Evolutionary conservation across 1,140 invertebrate species (phyloP).

Genomic region (Aricia agestis): DNA sequence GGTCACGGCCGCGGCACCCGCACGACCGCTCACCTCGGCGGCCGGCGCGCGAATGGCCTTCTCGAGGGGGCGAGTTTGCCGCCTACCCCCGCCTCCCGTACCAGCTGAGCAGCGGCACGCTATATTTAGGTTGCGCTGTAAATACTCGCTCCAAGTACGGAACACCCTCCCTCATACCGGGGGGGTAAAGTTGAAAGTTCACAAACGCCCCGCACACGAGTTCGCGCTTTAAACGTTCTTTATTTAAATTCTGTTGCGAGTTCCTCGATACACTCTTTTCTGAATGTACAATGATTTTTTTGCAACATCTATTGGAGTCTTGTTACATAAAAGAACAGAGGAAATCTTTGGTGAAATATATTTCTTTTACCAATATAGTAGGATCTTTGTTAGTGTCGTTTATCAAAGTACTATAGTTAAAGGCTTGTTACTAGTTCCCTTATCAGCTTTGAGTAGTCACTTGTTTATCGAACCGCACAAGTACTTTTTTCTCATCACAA

Average conservation of each 20-base stretch:
- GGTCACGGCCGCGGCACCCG: constrained; percentile 59
- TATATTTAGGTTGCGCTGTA: constrained; percentile 75
- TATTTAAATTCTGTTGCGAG: constrained; percentile 72
- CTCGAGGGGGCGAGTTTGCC: constrained; percentile 57
- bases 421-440: no score
- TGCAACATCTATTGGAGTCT: background rate
- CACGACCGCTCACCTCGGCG: constrained; percentile 55
- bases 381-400: no score
- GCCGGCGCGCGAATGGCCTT: constrained; percentile 60
- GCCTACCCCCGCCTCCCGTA: constrained; percentile 46
- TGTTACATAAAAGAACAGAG: background rate
- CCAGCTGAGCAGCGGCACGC: constrained; percentile 72
- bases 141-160: constrained; percentile 73
- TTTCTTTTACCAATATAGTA: background rate
- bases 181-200: constrained; percentile 72
- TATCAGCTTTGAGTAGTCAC: no score
- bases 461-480: no score
- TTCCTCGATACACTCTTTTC: constrained; percentile 57
- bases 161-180: constrained; percentile 39
- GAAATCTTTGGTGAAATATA: background rate
- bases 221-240: constrained; percentile 68
- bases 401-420: no score
- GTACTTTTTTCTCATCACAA: background rate
- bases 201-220: constrained; percentile 61
- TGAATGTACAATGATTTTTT: constrained; percentile 56